phyloP scores from a whole-genome alignment of 2,888 invertebrate genomes.

The Trichopoda pennipes region DNA sequence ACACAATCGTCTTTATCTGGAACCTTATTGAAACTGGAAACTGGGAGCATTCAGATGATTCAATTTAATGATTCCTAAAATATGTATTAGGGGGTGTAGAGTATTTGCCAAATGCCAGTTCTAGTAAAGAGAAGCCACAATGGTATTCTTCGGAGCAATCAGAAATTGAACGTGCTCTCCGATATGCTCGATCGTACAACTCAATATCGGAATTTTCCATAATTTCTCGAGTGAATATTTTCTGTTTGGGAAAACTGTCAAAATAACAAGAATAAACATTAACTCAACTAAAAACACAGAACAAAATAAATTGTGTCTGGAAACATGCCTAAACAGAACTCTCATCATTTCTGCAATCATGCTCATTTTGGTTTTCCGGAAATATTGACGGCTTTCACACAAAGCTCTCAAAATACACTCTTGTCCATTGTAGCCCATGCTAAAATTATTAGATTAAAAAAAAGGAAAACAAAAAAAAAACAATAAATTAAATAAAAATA shows the following conservation, averaged over 20 bases:
- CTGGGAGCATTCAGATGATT: background rate
- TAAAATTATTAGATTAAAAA: slow-evolving; percentile 80
- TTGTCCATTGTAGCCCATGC: slow-evolving; percentile 89
- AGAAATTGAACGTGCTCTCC: slow-evolving; percentile 79
- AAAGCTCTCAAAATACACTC: slow-evolving; percentile 87
- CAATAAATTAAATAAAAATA: background rate
- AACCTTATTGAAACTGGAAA: background rate
- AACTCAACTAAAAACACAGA: background rate
- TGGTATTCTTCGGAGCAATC: slow-evolving; percentile 83
- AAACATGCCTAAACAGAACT: slow-evolving; percentile 86
- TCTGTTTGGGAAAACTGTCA: slow-evolving; percentile 85
- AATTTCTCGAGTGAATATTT: slow-evolving; percentile 84
- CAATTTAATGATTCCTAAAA: slow-evolving; percentile 59
- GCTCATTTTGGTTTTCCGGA: slow-evolving; percentile 84
- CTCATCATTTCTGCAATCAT: slow-evolving; percentile 87
- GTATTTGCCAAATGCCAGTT: slow-evolving; percentile 85
- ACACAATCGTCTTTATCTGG: no score
- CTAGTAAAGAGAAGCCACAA: slow-evolving; percentile 87
- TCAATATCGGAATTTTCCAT: slow-evolving; percentile 85
- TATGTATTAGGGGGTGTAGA: slow-evolving; percentile 75
- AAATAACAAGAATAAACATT: background rate
- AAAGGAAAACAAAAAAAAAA: no score
- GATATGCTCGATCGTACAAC: slow-evolving; percentile 86
- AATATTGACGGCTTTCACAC: slow-evolving; percentile 87
- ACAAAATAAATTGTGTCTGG: background rate